phyloP scores from a whole-genome alignment of 2,888 invertebrate genomes.

The Eupithecia subfuscata region DNA sequence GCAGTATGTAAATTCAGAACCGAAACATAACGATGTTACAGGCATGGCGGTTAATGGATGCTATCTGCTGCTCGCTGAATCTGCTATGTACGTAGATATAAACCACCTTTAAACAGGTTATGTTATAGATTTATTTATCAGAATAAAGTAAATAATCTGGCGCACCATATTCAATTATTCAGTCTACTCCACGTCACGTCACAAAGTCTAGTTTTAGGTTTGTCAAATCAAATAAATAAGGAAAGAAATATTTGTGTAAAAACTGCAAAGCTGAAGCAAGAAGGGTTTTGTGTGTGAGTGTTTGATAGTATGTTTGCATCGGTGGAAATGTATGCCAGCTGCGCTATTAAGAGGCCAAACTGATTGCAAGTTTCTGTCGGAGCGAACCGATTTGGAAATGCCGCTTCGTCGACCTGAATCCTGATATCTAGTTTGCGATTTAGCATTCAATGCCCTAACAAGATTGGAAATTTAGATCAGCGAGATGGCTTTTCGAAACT shows the following conservation, averaged over 20 bases:
- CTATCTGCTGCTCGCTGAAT: constrained; percentile 57
- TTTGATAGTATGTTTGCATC: constrained; percentile 54
- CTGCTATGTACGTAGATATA: constrained; percentile 32
- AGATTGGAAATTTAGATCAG: not conserved
- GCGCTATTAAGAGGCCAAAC: constrained; percentile 41
- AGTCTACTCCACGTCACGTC: not conserved
- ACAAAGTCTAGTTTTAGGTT: not conserved
- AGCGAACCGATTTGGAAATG: constrained; percentile 17
- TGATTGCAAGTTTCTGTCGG: constrained; percentile 40
- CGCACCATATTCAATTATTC: not conserved
- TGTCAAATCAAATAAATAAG: not conserved
- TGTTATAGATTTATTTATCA: not conserved
- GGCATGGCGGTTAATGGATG: constrained; percentile 63
- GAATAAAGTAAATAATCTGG: not conserved
- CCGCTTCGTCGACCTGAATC: constrained; percentile 13
- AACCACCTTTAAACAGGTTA: not conserved
- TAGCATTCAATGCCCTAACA: not conserved
- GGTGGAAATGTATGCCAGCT: constrained; percentile 54
- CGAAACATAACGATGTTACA: constrained; percentile 71
- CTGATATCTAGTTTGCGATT: constrained; percentile 3
- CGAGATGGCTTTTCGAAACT: not conserved
- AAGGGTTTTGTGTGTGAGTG: not conserved
- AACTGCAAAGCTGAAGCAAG: not conserved
- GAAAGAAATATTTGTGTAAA: not conserved
- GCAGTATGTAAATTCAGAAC: constrained; percentile 69